Base-by-base conservation (phyloP, 2,797 vertebrate genomes). In the Gymnodraco acuticeps region DNA sequence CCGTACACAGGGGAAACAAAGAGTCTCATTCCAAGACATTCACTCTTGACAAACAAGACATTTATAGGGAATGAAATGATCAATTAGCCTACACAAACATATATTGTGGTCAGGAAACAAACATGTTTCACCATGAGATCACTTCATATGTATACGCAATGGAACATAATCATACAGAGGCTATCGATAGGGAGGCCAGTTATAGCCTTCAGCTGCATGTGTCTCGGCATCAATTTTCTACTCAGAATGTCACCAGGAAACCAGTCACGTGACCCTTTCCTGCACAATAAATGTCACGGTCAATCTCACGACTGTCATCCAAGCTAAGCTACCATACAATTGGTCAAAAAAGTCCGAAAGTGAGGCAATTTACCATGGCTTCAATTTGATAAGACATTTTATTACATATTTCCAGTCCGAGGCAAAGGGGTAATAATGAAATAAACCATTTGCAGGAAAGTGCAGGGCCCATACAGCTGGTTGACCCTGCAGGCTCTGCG, bases 211-310 rank as follows among this genome's bases (percentile, higher is more conserved):
- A 20, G 10, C 58, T 64, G 63, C 71, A 56, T 66, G 63, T 14
- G 64, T 82, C 64, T 73, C 70, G 4, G 55, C 64, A 56, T 87
- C 58, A 46, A 75, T 87, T 68, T 78, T 86, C 73, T 55, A 60
- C 76, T 84, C 73, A 69, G 75, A 59, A 14, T 76, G 83, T 82
- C 69, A 78, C 61, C 51, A 61, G 70, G 77, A 86, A 81, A 78
- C 60, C 55, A 64, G 64, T 80, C 84, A 80, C 69, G 82, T 88
- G 87, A 89, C 84, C 73, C 56, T 61, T 86, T 88, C 73, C 70
- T 70, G 42, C 70, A 70, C 79, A 83, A 80, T 78, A 86, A 89
- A 92, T 88, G 86, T 85, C 90, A 90, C 79, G 76, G 89, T 90
- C 87, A 77, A 86, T 84, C 79, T 79, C 83, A 64, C 43, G 17